These are phyloP conservation scores for Oreochromis aureus DNA, from an alignment of 2,113 vertebrate genomes.

Conservation along the genomic window DNA sequence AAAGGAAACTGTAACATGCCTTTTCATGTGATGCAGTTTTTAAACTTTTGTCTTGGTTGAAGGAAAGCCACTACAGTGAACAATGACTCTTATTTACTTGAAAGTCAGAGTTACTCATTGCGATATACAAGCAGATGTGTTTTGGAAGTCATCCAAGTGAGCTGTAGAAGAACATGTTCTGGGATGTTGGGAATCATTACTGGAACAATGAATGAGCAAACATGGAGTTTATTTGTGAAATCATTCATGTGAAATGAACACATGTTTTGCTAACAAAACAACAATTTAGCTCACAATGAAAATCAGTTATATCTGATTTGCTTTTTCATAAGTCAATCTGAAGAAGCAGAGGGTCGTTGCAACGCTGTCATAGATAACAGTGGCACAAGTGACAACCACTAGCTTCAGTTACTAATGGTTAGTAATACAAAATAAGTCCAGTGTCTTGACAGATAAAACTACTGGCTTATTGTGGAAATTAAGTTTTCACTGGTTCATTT, in stretches of 20 bases:
- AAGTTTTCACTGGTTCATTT: neutral
- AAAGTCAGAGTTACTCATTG: neutral
- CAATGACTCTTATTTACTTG: neutral
- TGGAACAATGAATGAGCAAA: neutral
- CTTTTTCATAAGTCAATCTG: neutral
- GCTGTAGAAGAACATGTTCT: neutral
- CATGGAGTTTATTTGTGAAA: neutral
- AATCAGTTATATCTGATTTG: neutral
- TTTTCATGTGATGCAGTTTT: neutral
- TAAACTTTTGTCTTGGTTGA: neutral
- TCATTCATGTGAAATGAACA: neutral
- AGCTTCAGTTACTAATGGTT: neutral
- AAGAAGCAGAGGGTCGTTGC: neutral
- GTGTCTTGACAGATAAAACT: neutral
- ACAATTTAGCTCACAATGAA: neutral
- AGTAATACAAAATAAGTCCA: neutral
- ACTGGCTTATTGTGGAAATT: neutral
- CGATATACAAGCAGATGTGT: neutral
- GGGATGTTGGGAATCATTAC: neutral
- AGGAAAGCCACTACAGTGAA: neutral
- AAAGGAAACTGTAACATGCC: neutral
- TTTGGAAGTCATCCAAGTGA: neutral
- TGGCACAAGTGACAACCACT: neutral
- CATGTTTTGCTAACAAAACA: neutral
- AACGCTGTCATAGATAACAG: neutral